Conservation (phyloP, 2,113 vertebrate species). For the cattle (Bos taurus) region ARS-UCD2.0 NC_037340.1:58702001-58702500, state of each 20-base stretch:
- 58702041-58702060: fast-evolving
- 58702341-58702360: fast-evolving
- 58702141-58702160: conserved; percentile 38
- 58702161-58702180: neutral
- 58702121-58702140: neutral
- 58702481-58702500: neutral
- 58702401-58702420: neutral
- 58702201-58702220: fast-evolving
- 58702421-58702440: neutral
- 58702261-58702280: neutral
- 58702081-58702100: neutral
- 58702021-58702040: neutral
- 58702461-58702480: neutral
- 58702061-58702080: neutral
- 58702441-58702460: fast-evolving
- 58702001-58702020: neutral
- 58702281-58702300: neutral
- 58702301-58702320: neutral
- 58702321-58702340: neutral
- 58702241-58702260: too few relatives aligned
- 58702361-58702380: fast-evolving
- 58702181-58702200: neutral
- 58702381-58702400: fast-evolving
- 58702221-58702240: fast-evolving
- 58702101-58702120: conserved; percentile 53